Percentiles rank a stretch among this genome's conserved stretches.
Conservation (phyloP, 23 tunicate species). For the Ascidia mentula region DNA sequence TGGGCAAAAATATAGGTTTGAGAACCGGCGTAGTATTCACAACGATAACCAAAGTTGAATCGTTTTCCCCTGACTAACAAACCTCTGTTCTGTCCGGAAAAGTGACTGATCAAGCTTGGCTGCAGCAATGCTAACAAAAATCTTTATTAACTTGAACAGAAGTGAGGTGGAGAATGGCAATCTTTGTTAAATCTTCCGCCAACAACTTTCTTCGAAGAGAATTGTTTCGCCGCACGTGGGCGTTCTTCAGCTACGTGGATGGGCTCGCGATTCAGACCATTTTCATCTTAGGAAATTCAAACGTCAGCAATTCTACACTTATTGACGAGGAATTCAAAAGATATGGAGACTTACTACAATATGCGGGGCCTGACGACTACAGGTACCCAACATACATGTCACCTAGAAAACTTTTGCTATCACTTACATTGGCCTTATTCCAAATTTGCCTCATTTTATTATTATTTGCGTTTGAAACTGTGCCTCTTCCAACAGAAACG, state of each 20-base stretch:
- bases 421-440: not conserved
- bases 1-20: no score
- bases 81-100: no score
- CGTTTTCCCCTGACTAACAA: no score
- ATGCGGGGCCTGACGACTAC: not conserved
- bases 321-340: not conserved
- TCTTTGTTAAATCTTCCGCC: not conserved
- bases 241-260: not conserved
- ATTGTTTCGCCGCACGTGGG: not conserved
- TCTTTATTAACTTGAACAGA: not conserved
- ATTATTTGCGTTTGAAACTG: no score
- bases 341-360: not conserved
- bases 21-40: no score
- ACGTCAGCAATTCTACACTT: not conserved
- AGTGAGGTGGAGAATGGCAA: not conserved
- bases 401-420: no score
- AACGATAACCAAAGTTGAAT: no score
- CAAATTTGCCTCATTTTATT: no score
- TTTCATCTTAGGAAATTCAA: not conserved
- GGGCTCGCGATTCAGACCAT: not conserved
- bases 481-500: not conserved
- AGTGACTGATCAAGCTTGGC: no score
- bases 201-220: not conserved
- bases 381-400: no score
- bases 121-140: no score